Percentiles rank a stretch among this genome's conserved stretches.
Evolutionary conservation across 2,888 invertebrate genomes (phyloP).

Genomic region (Ectobius pallidus): DNA sequence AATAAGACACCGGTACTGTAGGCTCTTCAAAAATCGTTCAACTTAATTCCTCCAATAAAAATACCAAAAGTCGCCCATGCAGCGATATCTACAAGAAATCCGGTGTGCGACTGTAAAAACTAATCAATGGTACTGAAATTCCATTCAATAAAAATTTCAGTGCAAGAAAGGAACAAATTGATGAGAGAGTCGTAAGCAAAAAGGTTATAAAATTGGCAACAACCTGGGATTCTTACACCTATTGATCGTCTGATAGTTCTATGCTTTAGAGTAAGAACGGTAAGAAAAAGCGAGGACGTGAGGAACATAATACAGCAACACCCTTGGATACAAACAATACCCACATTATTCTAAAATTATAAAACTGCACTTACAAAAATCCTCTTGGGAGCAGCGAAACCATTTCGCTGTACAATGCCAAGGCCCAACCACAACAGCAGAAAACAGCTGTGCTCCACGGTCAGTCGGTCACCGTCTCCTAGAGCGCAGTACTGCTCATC

Average conservation of each 20-base stretch:
- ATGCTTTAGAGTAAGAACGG: background rate
- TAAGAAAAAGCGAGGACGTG: background rate
- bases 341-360: background rate
- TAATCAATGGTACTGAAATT: too few species aligned
- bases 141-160: too few species aligned
- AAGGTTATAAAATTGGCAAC: background rate
- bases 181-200: too few species aligned
- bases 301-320: background rate
- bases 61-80: too few species aligned
- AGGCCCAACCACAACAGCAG: background rate
- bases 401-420: constrained; percentile 2
- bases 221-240: background rate
- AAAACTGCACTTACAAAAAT: background rate
- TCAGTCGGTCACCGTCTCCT: background rate
- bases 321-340: too few species aligned
- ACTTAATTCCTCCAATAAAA: too few species aligned
- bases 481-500: background rate
- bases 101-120: too few species aligned
- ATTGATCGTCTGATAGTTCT: background rate
- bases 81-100: too few species aligned
- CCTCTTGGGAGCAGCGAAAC: constrained; percentile 1
- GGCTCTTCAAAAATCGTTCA: too few species aligned
- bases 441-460: background rate
- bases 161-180: too few species aligned
- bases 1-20: too few species aligned